These are phyloP conservation scores for Synanthedon formicaeformis DNA, from an alignment of 2,888 invertebrate genomes.

Conservation along the genomic window DNA sequence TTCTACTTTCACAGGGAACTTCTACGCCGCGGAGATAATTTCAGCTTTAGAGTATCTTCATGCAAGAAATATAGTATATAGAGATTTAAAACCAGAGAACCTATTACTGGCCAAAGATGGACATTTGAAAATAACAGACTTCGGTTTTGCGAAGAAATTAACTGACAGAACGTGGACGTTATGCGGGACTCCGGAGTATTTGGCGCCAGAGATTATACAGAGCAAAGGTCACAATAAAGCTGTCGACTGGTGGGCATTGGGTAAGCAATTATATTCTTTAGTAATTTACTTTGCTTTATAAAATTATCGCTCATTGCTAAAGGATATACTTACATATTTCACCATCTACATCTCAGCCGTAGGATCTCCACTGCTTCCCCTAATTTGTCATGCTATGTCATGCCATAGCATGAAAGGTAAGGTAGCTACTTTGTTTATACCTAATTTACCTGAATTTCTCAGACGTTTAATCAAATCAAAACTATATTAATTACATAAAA, in stretches of 20 bases:
- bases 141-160: constrained; percentile 96
- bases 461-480: no score
- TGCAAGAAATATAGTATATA: constrained; percentile 86
- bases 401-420: no score
- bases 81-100: constrained; percentile 95
- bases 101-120: constrained; percentile 91
- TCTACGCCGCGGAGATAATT: constrained; percentile 95
- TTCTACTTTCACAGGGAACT: constrained; percentile 73
- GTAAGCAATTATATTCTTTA: constrained; percentile 47
- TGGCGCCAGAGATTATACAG: constrained; percentile 97
- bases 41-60: constrained; percentile 95
- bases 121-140: constrained; percentile 97
- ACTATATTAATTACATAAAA: no score
- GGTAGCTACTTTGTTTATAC: no score
- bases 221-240: constrained; percentile 98
- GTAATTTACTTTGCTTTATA: no score
- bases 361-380: no score
- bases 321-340: no score
- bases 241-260: constrained; percentile 99
- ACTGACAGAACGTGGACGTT: constrained; percentile 96
- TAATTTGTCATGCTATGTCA: no score
- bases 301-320: no score
- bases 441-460: no score
- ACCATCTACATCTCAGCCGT: no score
- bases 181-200: constrained; percentile 97